Base-by-base conservation (phyloP, 2,797 vertebrate genomes). In the Diglossa cyanea region DNA sequence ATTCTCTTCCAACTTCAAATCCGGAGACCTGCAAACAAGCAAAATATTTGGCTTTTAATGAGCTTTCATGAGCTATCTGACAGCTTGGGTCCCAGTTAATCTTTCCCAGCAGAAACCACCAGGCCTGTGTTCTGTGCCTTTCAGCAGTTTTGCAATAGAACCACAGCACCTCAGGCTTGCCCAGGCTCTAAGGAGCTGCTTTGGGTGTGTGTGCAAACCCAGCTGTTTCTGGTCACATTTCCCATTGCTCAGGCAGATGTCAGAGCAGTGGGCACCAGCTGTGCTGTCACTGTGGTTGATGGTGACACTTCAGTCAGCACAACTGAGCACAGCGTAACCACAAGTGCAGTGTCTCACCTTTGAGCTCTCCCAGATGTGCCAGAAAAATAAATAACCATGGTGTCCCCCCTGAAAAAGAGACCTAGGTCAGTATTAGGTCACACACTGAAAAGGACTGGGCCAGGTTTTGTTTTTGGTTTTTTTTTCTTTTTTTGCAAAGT, bases 351-450 rank as follows among this genome's bases (percentile, higher is more conserved):
- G 74, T 67, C 97, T 97, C 95, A 98, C 97, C 96, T 91, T 24
- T 14, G 61, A 25, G 10, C 57, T 42, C 42, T 67, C 57, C 82
- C 62, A 42, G 71, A 7, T 0, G 33, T 1, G 0, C 84, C 95
- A 30, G 89, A 97, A 84, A 98, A 97, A 84, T 55, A 14, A 50
- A 98, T 78, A 67, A 94, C 20, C 71, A 97, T 24, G 0, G 87
- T 92, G 12, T 77, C 11, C 61, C 54, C 54, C 95, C 98, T 98
- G 96, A 35, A 95, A 95, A 63, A 45, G 61, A 96, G 54, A 94
- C 6, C 12, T 28, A 86, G 68, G 33, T 9, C 31, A 77, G 1
- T 2, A 7, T 57, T 13, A 92, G 71, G 44, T 21, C 48, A 53
- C 16, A 24, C 8, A 11, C 26, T 37, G 26, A 26, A 48, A 30